These are phyloP conservation scores for Herminia tarsipennalis DNA, from an alignment of 2,888 invertebrate species.

Conservation along the genomic window DNA sequence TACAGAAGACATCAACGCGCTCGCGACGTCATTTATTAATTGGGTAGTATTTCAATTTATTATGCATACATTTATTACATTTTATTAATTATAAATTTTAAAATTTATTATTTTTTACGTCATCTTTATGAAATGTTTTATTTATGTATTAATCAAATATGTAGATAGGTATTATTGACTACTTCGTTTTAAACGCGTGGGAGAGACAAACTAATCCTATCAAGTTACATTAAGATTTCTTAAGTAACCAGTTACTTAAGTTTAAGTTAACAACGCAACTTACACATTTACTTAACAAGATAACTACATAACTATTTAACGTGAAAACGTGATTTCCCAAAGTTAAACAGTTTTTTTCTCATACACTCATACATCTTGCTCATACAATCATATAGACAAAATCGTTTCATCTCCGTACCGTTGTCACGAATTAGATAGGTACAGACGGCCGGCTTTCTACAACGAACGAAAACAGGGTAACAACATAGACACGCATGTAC, in stretches of 20 bases:
- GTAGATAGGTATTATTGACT: constrained; percentile 1
- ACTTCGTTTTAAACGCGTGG: neutral
- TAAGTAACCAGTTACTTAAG: no score
- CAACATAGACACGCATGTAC: no score
- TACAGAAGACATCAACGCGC: constrained; percentile 78
- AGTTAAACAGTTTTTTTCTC: constrained; percentile 2
- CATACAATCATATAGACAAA: neutral
- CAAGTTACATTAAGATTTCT: no score
- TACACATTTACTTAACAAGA: no score
- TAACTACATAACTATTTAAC: no score
- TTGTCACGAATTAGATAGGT: no score
- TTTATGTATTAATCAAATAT: constrained; percentile 23
- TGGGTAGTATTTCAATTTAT: constrained; percentile 11
- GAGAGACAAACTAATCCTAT: no score
- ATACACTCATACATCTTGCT: constrained; percentile 3
- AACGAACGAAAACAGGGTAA: no score
- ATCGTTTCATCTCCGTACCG: constrained; percentile 37
- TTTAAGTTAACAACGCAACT: neutral
- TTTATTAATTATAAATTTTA: constrained; percentile 15
- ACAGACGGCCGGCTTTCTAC: no score
- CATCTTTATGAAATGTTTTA: constrained; percentile 9
- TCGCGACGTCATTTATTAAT: constrained; percentile 19
- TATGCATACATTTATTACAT: constrained; percentile 18
- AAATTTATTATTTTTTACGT: constrained; percentile 4
- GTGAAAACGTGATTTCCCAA: no score